Percentiles rank a stretch among this genome's conserved stretches.
Evolutionary conservation across 2,888 invertebrate species (phyloP).

Genomic region (Eulithis testata): DNA sequence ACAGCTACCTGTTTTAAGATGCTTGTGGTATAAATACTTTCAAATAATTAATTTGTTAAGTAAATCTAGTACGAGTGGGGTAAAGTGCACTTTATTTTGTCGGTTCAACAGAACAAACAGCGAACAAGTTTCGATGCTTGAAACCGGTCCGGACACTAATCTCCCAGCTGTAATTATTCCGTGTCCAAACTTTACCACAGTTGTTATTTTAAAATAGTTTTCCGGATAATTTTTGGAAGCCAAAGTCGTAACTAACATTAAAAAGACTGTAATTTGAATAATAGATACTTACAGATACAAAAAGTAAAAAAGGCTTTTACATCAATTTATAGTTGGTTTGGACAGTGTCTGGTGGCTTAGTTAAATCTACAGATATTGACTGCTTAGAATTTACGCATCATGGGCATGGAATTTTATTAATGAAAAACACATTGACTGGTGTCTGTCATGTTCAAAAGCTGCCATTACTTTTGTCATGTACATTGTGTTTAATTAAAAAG

Average conservation of each 20-base stretch:
- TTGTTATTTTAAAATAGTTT: constrained; percentile 35
- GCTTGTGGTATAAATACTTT: background rate
- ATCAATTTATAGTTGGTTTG: too few relatives aligned
- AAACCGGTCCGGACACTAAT: constrained; percentile 34
- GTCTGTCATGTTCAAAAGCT: background rate
- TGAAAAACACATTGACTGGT: background rate
- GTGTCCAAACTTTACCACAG: constrained; percentile 34
- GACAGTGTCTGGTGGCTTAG: too few relatives aligned
- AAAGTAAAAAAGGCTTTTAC: too few relatives aligned
- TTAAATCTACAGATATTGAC: too few relatives aligned
- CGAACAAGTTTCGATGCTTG: constrained; percentile 23
- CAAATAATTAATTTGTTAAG: constrained; percentile 2
- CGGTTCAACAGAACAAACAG: constrained; percentile 11
- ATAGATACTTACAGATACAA: too few relatives aligned
- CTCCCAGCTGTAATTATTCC: constrained; percentile 36
- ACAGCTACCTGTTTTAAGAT: background rate
- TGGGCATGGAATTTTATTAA: too few relatives aligned
- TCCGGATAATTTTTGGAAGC: constrained; percentile 15
- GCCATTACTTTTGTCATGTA: background rate
- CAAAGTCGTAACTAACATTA: constrained; percentile 9
- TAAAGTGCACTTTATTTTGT: constrained; percentile 1
- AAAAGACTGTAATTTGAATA: background rate
- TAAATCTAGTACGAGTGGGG: background rate
- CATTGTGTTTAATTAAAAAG: background rate
- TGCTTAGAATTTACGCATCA: too few relatives aligned